These are phyloP conservation scores for Aplysina aerophoba DNA, from an alignment of 37 sponge, comb jelly and placozoan genomes.

Conservation along the genomic window DNA sequence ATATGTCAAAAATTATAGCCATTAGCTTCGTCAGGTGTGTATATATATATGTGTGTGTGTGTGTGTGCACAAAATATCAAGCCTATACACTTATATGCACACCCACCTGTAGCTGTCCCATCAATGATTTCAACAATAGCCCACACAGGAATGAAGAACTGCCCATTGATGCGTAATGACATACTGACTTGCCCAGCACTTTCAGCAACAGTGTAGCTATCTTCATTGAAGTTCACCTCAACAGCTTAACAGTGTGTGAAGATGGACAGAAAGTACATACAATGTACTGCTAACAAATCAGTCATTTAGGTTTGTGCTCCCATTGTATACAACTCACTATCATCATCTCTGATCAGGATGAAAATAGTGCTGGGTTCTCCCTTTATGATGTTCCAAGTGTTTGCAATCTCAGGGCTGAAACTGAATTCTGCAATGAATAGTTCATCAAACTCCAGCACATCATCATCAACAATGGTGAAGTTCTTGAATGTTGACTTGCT, in stretches of 20 bases:
- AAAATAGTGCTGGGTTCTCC: neutral
- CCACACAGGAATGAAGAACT: neutral
- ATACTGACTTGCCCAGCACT: neutral
- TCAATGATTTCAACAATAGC: neutral
- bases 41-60: too few species aligned
- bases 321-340: neutral
- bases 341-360: neutral
- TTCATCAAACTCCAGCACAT: conserved; percentile 3
- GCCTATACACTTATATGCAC: too few species aligned
- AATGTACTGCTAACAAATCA: too few species aligned
- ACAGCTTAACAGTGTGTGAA: neutral
- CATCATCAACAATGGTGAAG: neutral
- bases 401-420: neutral
- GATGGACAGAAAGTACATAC: too few species aligned
- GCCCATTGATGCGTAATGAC: neutral
- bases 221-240: conserved; percentile 10
- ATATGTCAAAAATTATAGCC: too few species aligned
- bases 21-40: too few species aligned
- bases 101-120: conserved; percentile 9
- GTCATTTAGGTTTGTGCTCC: neutral
- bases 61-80: too few species aligned
- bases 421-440: conserved; percentile 13
- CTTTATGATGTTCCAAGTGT: neutral
- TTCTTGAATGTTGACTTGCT: too few species aligned
- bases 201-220: neutral